Base-by-base conservation (phyloP, 53 echinoderm and acorn worm genomes). In the Arbacia lixula region DNA sequence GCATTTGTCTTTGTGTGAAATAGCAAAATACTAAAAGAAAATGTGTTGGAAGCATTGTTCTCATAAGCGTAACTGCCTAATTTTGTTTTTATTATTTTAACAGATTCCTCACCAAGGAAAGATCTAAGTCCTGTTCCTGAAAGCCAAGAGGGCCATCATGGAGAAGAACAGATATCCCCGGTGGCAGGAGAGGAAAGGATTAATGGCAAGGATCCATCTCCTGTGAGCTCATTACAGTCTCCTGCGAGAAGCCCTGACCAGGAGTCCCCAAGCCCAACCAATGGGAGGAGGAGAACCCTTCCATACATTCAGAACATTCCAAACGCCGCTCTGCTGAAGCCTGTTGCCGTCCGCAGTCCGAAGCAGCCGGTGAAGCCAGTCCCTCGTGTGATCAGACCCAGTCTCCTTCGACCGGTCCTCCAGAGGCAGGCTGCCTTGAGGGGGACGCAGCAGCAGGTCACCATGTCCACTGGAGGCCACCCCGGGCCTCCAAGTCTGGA, bases 401-500 rank as follows among this genome's bases (percentile, higher is more conserved):
- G 22, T 36, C 53, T 55, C 20, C 16, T 81, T 29, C 41, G 31
- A 37, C 63, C 78, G 19, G 50, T 54, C 12, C 53, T 46, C 16
- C 36, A 85, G 12, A 74, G 35, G 8, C 37, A 30, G 37, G 66
- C 39, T 76, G 66, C 76, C 50, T 27, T 41, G 26, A 76, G 52
- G 42, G 36, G 35, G 36, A 17, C 19, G 30, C 12, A 52, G 3
- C 8, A 8, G 34, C 71, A 49, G 28, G 74, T 16, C 30, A 74
- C 43, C 12, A 74, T 51, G 74, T 34, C 31, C 4, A 19, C 43
- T 36, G 75, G 17, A 35, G 82, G 72, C 38, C 36, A 61, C 68
- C 61, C 34, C 3, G 86, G 84, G 28, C 88, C 89, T n/a, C 91
- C 93, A 63, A 95, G 88, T 52, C 50, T 85, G 0, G 91, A 87